Evolutionary conservation across 2,797 vertebrate genomes (phyloP).

Genomic region (Rachycentron canadum): DNA sequence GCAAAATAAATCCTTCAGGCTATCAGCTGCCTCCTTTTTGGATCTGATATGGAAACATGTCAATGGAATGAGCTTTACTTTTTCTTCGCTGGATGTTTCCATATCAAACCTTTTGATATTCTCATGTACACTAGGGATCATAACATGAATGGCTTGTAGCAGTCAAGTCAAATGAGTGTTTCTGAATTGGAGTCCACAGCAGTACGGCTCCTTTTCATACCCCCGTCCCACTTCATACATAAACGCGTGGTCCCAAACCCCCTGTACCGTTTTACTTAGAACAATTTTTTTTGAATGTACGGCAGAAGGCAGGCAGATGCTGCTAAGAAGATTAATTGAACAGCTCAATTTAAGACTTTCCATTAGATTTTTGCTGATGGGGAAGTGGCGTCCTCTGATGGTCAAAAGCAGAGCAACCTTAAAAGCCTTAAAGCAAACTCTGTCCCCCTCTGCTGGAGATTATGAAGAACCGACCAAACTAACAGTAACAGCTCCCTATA

Average conservation of each 20-base stretch:
- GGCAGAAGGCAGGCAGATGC: not conserved
- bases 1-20: not conserved
- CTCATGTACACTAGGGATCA: not conserved
- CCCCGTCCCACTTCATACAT: not conserved
- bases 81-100: not conserved
- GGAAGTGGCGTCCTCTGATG: slow-evolving; percentile 53
- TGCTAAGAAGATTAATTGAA: not conserved
- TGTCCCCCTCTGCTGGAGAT: slow-evolving; percentile 49
- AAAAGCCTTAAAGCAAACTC: not conserved
- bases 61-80: not conserved
- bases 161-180: not conserved
- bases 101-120: not conserved
- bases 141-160: not conserved
- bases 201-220: not conserved
- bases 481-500: not conserved
- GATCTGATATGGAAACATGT: not conserved
- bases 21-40: not conserved
- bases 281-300: not conserved
- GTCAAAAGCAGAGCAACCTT: not conserved
- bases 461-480: not conserved
- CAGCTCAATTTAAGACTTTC: slow-evolving; percentile 33
- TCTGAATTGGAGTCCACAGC: not conserved
- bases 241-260: not conserved
- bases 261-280: not conserved
- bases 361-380: not conserved